Conservation (phyloP, 2,888 invertebrate species). For the Drosophila histrio region DNA sequence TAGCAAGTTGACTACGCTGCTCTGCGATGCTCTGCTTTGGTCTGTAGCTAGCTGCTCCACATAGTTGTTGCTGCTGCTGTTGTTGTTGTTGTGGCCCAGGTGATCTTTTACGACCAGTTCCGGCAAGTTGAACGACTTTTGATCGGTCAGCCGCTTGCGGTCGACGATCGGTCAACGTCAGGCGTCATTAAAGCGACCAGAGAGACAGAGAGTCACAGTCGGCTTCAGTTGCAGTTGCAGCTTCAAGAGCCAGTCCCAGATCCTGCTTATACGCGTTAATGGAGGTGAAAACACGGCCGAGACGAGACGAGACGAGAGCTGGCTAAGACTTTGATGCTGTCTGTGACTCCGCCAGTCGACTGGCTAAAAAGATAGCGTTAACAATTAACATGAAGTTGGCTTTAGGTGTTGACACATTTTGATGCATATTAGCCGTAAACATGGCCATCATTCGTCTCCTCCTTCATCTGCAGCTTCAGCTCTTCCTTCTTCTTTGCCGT, state of each 20-base stretch:
- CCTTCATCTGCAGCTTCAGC: neutral
- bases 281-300: constrained; percentile 75
- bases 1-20: constrained; percentile 12
- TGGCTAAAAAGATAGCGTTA: constrained; percentile 57
- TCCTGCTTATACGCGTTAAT: constrained; percentile 74
- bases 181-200: constrained; percentile 71
- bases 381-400: constrained; percentile 72
- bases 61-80: constrained; percentile 45
- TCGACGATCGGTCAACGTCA: constrained; percentile 82
- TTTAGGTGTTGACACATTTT: constrained; percentile 78
- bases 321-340: neutral
- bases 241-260: constrained; percentile 52
- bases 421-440: constrained; percentile 71
- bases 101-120: constrained; percentile 80
- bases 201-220: constrained; percentile 25
- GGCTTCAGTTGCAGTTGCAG: neutral
- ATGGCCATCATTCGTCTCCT: constrained; percentile 14
- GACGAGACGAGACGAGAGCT: constrained; percentile 1
- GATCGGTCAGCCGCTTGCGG: constrained; percentile 79
- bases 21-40: constrained; percentile 11
- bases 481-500: neutral
- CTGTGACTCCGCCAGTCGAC: neutral
- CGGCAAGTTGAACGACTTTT: constrained; percentile 81
- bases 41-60: constrained; percentile 56
- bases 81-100: constrained; percentile 54